phyloP scores from a whole-genome alignment of 2,113 vertebrate species.

The Patagioenas fasciata region DNA sequence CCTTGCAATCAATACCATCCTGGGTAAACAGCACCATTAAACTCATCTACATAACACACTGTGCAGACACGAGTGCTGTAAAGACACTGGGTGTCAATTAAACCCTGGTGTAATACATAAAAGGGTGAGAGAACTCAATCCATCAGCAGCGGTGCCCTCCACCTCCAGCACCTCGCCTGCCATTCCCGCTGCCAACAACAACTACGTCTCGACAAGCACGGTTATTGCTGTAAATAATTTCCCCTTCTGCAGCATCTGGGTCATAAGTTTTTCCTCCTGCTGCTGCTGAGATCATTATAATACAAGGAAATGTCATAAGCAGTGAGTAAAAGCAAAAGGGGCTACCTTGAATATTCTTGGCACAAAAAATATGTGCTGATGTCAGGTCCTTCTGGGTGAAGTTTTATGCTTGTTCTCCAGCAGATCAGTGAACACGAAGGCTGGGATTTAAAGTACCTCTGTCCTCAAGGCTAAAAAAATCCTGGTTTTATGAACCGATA shows the following conservation, averaged over 20 bases:
- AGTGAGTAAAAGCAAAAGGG: constrained; percentile 37
- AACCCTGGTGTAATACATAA: background rate
- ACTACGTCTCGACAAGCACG: fast-evolving
- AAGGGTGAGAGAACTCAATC: background rate
- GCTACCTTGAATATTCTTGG: background rate
- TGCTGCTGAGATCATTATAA: background rate
- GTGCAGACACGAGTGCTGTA: background rate
- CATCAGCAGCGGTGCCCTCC: background rate
- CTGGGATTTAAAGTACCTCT: constrained; percentile 64
- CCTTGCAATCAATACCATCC: fast-evolving
- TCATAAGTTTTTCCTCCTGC: background rate
- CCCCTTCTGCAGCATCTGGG: background rate
- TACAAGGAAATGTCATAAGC: background rate
- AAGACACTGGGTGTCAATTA: background rate
- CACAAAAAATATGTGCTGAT: constrained; percentile 43
- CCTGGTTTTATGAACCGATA: constrained; percentile 59
- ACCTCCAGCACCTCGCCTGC: background rate
- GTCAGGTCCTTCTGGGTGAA: constrained; percentile 10
- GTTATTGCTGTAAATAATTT: background rate
- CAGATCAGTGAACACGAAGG: constrained; percentile 44
- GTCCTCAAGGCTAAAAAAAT: constrained; percentile 65
- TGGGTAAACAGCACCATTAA: background rate
- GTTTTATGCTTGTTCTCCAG: constrained; percentile 54
- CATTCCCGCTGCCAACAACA: background rate
- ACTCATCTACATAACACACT: background rate